A percentile compares a stretch with the other conserved stretches of the same genome.
Conservation (phyloP, 1,140 invertebrate species). For the Hermetia illucens region DNA sequence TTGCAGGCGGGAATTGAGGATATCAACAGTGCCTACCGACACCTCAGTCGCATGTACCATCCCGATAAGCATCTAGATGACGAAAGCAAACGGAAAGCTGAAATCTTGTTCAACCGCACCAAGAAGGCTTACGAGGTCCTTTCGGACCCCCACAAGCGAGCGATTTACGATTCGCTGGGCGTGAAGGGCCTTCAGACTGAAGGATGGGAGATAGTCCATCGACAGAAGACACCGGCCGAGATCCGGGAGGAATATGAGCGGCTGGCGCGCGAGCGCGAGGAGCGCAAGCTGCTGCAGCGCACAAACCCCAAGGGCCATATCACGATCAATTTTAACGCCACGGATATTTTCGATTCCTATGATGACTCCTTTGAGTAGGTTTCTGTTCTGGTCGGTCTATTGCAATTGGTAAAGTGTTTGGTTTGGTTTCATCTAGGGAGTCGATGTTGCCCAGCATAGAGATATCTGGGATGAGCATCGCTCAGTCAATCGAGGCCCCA, state of each 20-base stretch:
- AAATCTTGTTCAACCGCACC: slow-evolving; percentile 79
- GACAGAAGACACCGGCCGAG: slow-evolving; percentile 81
- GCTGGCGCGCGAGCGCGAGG: slow-evolving; percentile 51
- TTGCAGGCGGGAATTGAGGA: slow-evolving; percentile 73
- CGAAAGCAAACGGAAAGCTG: slow-evolving; percentile 70
- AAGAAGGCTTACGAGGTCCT: slow-evolving; percentile 86
- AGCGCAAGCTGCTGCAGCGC: slow-evolving; percentile 65
- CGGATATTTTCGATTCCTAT: slow-evolving; percentile 77
- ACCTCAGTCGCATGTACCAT: slow-evolving; percentile 81
- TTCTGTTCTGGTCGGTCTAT: slow-evolving; percentile 5
- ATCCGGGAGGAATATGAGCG: slow-evolving; percentile 90
- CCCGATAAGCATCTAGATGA: slow-evolving; percentile 86
- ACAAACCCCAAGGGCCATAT: slow-evolving; percentile 84
- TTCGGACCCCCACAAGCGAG: slow-evolving; percentile 34
- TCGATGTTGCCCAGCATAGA: slow-evolving; percentile 57
- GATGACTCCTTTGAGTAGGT: slow-evolving; percentile 48
- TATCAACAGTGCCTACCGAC: slow-evolving; percentile 80
- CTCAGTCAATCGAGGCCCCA: slow-evolving; percentile 86
- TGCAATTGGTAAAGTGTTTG: background rate
- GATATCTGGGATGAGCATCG: slow-evolving; percentile 79
- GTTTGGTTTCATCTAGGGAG: background rate
- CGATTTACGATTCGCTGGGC: slow-evolving; percentile 38
- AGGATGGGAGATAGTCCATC: slow-evolving; percentile 80
- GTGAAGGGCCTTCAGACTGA: slow-evolving; percentile 70
- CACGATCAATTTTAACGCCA: slow-evolving; percentile 80